Percentiles rank a stretch among this genome's conserved stretches.
These are phyloP conservation scores for Cygnus buccinator DNA, from an alignment of 2,113 vertebrate genomes.

Conservation along the genomic window DNA sequence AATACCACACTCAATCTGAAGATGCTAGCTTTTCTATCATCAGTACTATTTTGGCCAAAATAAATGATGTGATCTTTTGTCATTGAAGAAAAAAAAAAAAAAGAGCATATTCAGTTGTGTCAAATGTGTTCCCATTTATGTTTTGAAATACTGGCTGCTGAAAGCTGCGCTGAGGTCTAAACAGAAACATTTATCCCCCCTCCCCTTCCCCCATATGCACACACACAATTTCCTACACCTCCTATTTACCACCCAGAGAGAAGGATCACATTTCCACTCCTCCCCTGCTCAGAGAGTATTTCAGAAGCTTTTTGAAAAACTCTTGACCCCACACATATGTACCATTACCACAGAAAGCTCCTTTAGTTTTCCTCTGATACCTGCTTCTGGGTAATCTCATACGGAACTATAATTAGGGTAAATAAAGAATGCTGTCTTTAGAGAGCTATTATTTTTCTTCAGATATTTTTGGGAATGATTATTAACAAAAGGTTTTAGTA, in stretches of 20 bases:
- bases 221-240: constrained; percentile 40
- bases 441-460: constrained; percentile 20
- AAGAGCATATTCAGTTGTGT: background rate
- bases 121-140: background rate
- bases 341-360: background rate
- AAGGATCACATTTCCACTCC: constrained; percentile 42
- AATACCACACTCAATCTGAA: background rate
- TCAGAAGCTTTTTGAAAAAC: constrained; percentile 41
- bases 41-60: background rate
- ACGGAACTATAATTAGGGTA: background rate
- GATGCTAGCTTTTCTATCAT: background rate
- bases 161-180: constrained; percentile 32
- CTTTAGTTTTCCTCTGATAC: constrained; percentile 39
- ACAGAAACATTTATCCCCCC: background rate
- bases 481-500: constrained; percentile 8
- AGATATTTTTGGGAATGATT: background rate
- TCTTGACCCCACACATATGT: constrained; percentile 41
- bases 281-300: constrained; percentile 3
- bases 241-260: constrained; percentile 54
- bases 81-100: constrained; percentile 1
- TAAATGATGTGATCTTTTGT: constrained; percentile 9
- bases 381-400: constrained; percentile 7
- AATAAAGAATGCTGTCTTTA: constrained; percentile 5
- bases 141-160: constrained; percentile 33
- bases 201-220: background rate